Percentiles rank a stretch among this genome's conserved stretches.
Conservation (phyloP, 2,888 invertebrate genomes). For the Biston betularia region DNA sequence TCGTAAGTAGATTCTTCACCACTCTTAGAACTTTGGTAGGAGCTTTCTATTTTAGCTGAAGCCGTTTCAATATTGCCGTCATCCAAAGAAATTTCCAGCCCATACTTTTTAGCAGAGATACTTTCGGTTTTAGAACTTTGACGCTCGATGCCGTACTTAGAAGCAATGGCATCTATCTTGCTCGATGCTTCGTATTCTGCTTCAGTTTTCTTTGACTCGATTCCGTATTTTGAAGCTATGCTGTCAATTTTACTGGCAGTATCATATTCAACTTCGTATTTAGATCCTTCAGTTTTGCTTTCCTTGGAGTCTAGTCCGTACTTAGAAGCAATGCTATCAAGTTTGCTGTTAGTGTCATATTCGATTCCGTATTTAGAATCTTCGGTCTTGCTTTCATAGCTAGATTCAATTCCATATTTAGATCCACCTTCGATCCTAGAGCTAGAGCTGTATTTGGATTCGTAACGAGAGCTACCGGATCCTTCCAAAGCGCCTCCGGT, state of each 20-base stretch:
- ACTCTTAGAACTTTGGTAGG: constrained; percentile 64
- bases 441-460: constrained; percentile 71
- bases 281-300: constrained; percentile 62
- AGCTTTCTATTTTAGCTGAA: constrained; percentile 65
- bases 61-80: constrained; percentile 62
- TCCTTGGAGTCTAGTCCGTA: constrained; percentile 70
- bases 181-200: constrained; percentile 49
- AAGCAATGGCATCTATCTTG: constrained; percentile 57
- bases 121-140: constrained; percentile 52
- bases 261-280: constrained; percentile 46
- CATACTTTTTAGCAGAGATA: constrained; percentile 57
- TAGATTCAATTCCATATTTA: constrained; percentile 43
- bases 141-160: constrained; percentile 51
- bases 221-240: constrained; percentile 50
- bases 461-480: constrained; percentile 66
- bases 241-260: constrained; percentile 56
- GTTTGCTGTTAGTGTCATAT: constrained; percentile 61
- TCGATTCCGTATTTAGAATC: constrained; percentile 54
- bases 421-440: constrained; percentile 57
- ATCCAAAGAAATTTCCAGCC: constrained; percentile 59
- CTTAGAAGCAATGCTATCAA: constrained; percentile 68
- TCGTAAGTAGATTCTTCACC: constrained; percentile 65
- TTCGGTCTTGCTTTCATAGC: constrained; percentile 54
- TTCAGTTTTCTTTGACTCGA: constrained; percentile 58
- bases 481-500: constrained; percentile 68